A percentile compares a stretch with the other conserved stretches of the same genome.
phyloP scores from a whole-genome alignment of 1,140 invertebrate species.

The Bombus haemorrhoidalis region DNA sequence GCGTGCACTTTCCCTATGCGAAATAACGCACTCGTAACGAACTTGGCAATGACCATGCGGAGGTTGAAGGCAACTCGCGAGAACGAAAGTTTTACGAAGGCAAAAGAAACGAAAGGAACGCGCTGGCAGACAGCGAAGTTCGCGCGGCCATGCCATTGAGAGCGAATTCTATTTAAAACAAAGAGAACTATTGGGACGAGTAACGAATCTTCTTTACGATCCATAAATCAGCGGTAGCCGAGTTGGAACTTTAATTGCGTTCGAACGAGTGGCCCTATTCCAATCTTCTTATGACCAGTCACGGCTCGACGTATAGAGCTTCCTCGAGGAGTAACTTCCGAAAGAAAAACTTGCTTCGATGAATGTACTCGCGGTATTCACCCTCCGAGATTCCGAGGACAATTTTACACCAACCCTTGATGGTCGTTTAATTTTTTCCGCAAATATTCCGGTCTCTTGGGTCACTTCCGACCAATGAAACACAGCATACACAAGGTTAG shows the following conservation, averaged over 20 bases:
- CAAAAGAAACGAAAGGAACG: neutral
- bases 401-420: neutral
- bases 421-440: neutral
- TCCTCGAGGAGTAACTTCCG: neutral
- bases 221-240: slow-evolving; percentile 56
- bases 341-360: slow-evolving; percentile 9
- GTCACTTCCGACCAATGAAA: too few species aligned
- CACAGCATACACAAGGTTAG: neutral
- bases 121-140: neutral
- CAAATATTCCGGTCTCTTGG: neutral
- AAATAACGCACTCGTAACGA: neutral
- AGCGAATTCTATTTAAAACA: slow-evolving; percentile 34
- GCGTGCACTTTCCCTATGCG: neutral
- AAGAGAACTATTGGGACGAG: slow-evolving; percentile 31
- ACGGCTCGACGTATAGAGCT: neutral
- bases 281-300: slow-evolving; percentile 18
- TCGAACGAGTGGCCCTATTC: slow-evolving; percentile 42
- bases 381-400: neutral
- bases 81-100: neutral
- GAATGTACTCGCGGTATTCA: too few species aligned
- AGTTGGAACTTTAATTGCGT: slow-evolving; percentile 59
- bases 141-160: neutral
- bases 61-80: neutral
- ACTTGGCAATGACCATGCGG: too few species aligned
- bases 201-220: slow-evolving; percentile 53